Base-by-base conservation (phyloP, 1,140 invertebrate genomes). In the Schmidtea mediterranea region DNA sequence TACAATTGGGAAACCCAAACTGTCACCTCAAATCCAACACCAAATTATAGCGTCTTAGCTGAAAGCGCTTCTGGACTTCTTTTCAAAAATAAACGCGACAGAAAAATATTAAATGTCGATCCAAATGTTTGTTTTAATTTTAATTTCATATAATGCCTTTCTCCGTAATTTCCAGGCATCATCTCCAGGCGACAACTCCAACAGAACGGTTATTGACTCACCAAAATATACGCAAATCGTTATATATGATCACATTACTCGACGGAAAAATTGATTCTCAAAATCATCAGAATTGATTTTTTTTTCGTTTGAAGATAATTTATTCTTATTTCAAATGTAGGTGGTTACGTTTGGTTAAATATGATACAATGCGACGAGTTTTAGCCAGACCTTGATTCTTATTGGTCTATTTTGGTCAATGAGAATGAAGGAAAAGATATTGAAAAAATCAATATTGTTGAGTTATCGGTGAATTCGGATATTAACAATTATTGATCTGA, bases 1-100 rank as follows among this genome's bases (percentile, higher is more conserved):
- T 78, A 74, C 57, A 72, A 80, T 59, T 78, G 76, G 76, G 71
- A 74, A 54, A 73, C 69, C 32, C 70, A 73, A 69, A 36, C 70
- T 71, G 48, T 49, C 0, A 63, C 69, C 15, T 71, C 72, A 10
- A 79, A 76, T 53, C 69, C 74, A 48, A 74, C 73, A 26, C 65
- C 71, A 46, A 79, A 80, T 67, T 80, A 68, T 54, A 65, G 73
- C 60, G 72, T 74, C 1, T 65, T 76, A 6, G 69, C 76, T 52
- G 71, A 76, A 55, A 69, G 69, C 48, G 70, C 71, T 19, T 67
- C 65, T 50, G 75, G 75, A 0, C 55, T 79, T 0, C 55, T 74
- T 12, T 78, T 80, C 45, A 68, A 68, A 52, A 68, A 67, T 50
- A 68, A 66, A 55, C 55, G 62, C 54, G 66, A 68, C 51, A 55